phyloP scores from a whole-genome alignment of 2,113 vertebrate species.

The Cettia cetti region DNA sequence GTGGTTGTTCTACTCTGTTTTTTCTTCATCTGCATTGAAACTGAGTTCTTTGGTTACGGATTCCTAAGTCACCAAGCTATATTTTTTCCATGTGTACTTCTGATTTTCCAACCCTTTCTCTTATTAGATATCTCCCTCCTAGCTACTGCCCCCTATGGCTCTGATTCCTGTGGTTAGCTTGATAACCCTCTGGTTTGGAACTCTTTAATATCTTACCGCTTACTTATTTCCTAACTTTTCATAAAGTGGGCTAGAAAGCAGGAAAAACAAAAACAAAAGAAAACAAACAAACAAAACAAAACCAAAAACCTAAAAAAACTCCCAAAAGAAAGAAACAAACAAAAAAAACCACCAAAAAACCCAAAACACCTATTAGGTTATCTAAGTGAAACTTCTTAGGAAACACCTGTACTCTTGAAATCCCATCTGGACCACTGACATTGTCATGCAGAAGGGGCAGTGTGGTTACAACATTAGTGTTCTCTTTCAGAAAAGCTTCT shows the following conservation, averaged over 20 bases:
- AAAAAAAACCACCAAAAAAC: too few species aligned
- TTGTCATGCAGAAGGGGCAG: not conserved
- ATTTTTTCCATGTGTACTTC: not conserved
- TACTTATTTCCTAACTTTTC: not conserved
- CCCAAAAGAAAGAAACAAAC: too few species aligned
- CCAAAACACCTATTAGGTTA: not conserved
- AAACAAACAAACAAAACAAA: too few species aligned
- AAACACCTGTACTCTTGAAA: not conserved
- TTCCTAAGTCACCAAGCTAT: not conserved
- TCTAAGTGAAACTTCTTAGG: not conserved
- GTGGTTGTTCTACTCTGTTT: not conserved
- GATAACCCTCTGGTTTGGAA: not conserved
- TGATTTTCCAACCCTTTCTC: not conserved
- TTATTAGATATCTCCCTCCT: not conserved
- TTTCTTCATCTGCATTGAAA: not conserved
- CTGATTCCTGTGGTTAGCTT: not conserved
- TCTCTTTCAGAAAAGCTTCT: not conserved
- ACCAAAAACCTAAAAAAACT: too few species aligned
- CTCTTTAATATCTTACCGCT: rapidly evolving
- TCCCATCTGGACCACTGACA: not conserved
- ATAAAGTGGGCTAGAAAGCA: not conserved
- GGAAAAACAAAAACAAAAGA: not conserved
- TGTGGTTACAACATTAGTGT: not conserved
- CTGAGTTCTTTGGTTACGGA: not conserved
- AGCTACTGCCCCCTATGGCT: not conserved